Percentiles rank a stretch among this genome's conserved stretches.
These are phyloP conservation scores for Aethina tumida DNA, from an alignment of 1,140 invertebrate species.

Conservation along the genomic window DNA sequence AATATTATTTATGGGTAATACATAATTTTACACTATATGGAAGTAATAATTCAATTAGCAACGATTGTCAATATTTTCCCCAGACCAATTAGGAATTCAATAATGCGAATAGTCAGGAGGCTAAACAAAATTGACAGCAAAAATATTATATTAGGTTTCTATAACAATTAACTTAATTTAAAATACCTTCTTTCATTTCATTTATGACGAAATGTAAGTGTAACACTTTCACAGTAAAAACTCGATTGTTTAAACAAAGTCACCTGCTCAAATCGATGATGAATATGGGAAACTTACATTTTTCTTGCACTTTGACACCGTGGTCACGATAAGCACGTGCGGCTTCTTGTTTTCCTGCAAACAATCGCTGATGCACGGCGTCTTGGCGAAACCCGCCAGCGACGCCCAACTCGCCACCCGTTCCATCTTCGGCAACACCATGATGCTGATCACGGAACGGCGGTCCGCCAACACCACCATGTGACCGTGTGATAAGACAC, in stretches of 20 bases:
- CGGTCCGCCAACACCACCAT: conserved; percentile 18
- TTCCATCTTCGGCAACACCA: conserved; percentile 4
- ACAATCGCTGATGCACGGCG: conserved; percentile 27
- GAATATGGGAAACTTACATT: conserved; percentile 20
- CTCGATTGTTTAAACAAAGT: conserved; percentile 6
- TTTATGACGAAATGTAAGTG: too few species aligned
- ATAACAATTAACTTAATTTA: too few species aligned
- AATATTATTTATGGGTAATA: too few species aligned
- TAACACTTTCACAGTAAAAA: conserved; percentile 1
- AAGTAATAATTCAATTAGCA: too few species aligned
- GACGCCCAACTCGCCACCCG: conserved; percentile 8
- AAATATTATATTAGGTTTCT: too few species aligned
- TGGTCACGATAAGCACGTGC: conserved; percentile 23
- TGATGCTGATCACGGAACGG: conserved; percentile 11
- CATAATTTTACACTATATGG: too few species aligned
- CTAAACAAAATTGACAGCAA: too few species aligned
- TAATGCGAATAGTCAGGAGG: too few species aligned
- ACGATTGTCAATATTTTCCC: too few species aligned
- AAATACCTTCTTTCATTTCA: too few species aligned
- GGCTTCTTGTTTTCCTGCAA: conserved; percentile 18
- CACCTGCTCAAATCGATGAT: conserved; percentile 1
- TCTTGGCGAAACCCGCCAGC: conserved; percentile 4
- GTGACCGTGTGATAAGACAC: too few species aligned
- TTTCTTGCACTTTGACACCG: conserved; percentile 23
- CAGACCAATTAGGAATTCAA: too few species aligned